Base-by-base conservation (phyloP, 1,140 invertebrate species). In the Aradophagus sp. region DNA sequence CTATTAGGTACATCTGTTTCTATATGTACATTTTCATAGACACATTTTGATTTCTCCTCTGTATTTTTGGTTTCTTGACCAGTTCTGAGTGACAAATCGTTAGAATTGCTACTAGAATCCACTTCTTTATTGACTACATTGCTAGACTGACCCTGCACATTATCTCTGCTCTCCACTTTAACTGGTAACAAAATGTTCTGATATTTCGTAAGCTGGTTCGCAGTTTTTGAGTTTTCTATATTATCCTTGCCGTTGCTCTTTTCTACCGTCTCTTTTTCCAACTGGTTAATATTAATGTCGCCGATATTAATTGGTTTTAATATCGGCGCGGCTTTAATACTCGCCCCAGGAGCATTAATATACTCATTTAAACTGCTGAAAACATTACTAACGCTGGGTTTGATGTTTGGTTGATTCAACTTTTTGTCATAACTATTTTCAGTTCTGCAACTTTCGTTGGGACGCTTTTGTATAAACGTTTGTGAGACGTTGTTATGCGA, bases 281-380 rank as follows among this genome's bases (percentile, higher is more conserved):
- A 0, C 17, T 39, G 32, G 13, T 34, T 58, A 2, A 56, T 29
- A 8, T 34, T 58, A 2, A 56, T 29, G 5, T 66, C 45, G 14
- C 29, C 5, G 3, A 58, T 31, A 35, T 67, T 45, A 8, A 78
- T 69, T n/a, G 66, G 58, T 17, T 72, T 71, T 10, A 81, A 71
- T n/a, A n/a, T n/a, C n/a, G n/a, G n/a, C n/a, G n/a, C n/a, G n/a
- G n/a, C n/a, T n/a, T n/a, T n/a, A n/a, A n/a, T n/a, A 41, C 74
- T 81, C 15, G 69, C 75, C 27, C 77, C 80, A 13, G 84, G 77
- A 14, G 80, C 78, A 68, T 87, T 89, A 20, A 89, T 84, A 71
- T 89, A 90, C 17, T 90, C 89, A 34, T 89, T 89, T n/a, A 90
- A 80, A 73, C 89, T 90, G 63, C 86, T 88, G 69, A 90, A 90